A percentile compares a stretch with the other conserved stretches of the same genome.
These are phyloP conservation scores for Sphyrna mokarran DNA, from an alignment of 2,113 vertebrate genomes.

Conservation along the genomic window DNA sequence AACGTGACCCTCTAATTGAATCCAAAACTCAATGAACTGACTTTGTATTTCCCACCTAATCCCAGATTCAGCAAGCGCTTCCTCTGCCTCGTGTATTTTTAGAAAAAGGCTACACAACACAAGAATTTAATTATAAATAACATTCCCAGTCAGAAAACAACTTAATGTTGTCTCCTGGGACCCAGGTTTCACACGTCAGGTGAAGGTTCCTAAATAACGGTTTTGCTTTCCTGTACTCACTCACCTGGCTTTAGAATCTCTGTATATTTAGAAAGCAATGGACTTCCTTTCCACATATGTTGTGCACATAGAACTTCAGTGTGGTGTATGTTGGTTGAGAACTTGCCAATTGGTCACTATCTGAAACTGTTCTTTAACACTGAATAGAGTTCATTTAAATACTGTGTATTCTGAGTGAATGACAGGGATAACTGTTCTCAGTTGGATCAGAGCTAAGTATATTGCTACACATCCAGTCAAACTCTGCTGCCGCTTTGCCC, in stretches of 20 bases:
- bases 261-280: background rate
- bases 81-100: conserved; percentile 27
- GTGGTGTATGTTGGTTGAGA: background rate
- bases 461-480: background rate
- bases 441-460: background rate
- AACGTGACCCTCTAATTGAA: conserved; percentile 33
- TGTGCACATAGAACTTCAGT: background rate
- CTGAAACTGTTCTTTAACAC: background rate
- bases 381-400: background rate
- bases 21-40: conserved; percentile 24
- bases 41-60: conserved; percentile 29
- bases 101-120: conserved; percentile 13
- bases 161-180: background rate
- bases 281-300: background rate
- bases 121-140: conserved; percentile 33
- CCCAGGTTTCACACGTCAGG: background rate
- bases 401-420: background rate
- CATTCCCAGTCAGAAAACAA: background rate
- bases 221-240: background rate
- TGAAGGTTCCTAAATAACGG: background rate
- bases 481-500: background rate
- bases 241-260: too few relatives aligned
- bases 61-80: conserved; percentile 16
- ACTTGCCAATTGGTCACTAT: background rate
- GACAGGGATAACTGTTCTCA: too few relatives aligned